phyloP scores from a whole-genome alignment of 1,140 invertebrate genomes.

The Limonius californicus region DNA sequence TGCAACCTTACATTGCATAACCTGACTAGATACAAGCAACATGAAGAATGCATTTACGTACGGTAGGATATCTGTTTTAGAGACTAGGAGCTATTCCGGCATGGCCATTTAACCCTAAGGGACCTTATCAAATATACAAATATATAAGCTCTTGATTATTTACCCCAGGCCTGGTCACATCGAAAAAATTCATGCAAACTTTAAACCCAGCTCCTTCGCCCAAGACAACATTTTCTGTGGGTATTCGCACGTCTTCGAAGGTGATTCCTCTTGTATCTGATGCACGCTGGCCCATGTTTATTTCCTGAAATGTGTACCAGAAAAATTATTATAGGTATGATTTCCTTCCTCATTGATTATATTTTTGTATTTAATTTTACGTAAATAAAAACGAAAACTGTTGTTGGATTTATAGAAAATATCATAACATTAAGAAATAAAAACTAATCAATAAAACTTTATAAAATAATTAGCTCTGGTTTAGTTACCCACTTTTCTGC shows the following conservation, averaged over 20 bases:
- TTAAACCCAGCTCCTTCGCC: conserved; percentile 90
- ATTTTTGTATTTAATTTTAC: no score
- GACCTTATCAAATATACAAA: neutral
- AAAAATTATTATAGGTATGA: conserved; percentile 17
- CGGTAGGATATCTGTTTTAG: no score
- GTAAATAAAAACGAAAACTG: no score
- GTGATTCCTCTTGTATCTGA: conserved; percentile 95
- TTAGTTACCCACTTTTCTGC: no score
- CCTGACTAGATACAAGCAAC: no score
- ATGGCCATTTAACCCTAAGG: no score
- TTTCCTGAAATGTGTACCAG: conserved; percentile 21
- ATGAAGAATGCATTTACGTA: no score
- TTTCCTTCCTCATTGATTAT: no score
- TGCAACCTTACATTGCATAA: no score
- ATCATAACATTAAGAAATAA: no score
- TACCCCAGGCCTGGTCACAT: conserved; percentile 87
- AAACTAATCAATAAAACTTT: no score
- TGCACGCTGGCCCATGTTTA: conserved; percentile 89
- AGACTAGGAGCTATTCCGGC: neutral
- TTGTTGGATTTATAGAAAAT: conserved; percentile 65
- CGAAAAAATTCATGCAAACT: conserved; percentile 95
- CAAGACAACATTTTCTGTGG: conserved; percentile 89
- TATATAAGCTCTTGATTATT: conserved; percentile 30
- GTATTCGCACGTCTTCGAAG: conserved; percentile 95
- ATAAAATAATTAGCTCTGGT: no score